Evolutionary conservation across 2,888 invertebrate genomes (phyloP).

Genomic region (Zygaena filipendulae): DNA sequence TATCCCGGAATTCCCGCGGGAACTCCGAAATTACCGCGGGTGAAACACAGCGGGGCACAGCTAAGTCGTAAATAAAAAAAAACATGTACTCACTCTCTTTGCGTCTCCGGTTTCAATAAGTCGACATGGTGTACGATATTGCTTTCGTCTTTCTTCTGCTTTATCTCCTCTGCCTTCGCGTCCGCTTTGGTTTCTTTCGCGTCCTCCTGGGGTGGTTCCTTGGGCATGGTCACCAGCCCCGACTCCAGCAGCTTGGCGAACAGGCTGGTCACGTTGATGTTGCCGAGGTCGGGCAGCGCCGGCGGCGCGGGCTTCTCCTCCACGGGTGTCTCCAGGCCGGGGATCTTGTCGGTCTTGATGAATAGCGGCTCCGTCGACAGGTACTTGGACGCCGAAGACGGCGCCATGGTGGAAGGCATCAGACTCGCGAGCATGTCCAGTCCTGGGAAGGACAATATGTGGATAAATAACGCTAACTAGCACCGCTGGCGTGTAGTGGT

Average conservation of each 20-base stretch:
- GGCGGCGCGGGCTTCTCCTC: conserved; percentile 38
- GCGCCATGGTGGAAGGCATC: conserved; percentile 70
- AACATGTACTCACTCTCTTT: conserved; percentile 72
- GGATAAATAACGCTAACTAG: no score
- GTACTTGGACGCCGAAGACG: conserved; percentile 67
- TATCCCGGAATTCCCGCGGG: no score
- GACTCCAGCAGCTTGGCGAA: conserved; percentile 88
- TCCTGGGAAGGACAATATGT: conserved; percentile 28
- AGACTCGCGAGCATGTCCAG: conserved; percentile 75
- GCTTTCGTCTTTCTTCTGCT: conserved; percentile 31
- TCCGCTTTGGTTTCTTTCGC: conserved; percentile 26
- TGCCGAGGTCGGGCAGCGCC: conserved; percentile 30
- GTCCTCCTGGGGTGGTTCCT: background rate
- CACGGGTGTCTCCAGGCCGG: conserved; percentile 40
- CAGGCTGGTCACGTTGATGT: conserved; percentile 81
- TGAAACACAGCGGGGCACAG: no score
- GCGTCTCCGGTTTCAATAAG: conserved; percentile 75
- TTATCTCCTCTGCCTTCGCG: conserved; percentile 26
- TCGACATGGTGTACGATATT: conserved; percentile 71
- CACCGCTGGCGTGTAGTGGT: background rate
- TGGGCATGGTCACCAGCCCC: conserved; percentile 49
- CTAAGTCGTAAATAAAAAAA: no score
- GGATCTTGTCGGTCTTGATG: conserved; percentile 36
- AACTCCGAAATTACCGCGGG: no score
- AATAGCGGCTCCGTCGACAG: conserved; percentile 57